Conservation (phyloP, 1,140 invertebrate species). For the Procambarus virginalis region DNA sequence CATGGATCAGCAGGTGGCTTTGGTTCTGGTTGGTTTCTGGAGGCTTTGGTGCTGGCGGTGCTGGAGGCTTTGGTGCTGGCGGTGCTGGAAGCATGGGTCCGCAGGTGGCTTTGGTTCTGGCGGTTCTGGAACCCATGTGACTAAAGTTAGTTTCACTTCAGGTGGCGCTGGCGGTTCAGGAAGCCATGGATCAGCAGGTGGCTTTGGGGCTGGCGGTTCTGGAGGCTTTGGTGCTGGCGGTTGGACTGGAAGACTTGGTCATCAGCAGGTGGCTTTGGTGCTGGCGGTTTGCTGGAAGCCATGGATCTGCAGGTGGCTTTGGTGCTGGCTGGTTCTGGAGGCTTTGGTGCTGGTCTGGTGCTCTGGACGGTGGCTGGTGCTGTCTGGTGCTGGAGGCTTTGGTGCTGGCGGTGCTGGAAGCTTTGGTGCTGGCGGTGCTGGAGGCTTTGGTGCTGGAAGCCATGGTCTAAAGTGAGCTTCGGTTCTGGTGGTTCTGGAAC, state of each 20-base stretch:
- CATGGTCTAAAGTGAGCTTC: not conserved
- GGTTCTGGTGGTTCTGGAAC: not conserved
- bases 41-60: not conserved
- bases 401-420: too few species aligned
- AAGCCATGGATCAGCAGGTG: not conserved
- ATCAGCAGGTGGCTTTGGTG: not conserved
- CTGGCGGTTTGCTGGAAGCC: not conserved
- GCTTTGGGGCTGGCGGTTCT: not conserved
- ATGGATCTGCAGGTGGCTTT: not conserved
- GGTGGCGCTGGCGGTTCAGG: not conserved
- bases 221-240: not conserved
- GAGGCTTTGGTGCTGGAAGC: not conserved
- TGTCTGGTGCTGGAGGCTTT: too few species aligned
- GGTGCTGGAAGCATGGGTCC: not conserved
- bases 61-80: not conserved
- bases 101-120: conserved; percentile 6
- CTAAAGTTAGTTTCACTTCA: too few species aligned
- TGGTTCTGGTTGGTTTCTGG: conserved; percentile 4
- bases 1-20: not conserved
- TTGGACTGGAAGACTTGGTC: not conserved
- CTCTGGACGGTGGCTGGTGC: too few species aligned
- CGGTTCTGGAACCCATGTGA: not conserved
- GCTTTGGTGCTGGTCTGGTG: not conserved
- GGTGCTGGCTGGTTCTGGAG: not conserved
- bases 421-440: not conserved